Evolutionary conservation across 2,113 vertebrate species (phyloP).

Genomic region (Coturnix japonica): DNA sequence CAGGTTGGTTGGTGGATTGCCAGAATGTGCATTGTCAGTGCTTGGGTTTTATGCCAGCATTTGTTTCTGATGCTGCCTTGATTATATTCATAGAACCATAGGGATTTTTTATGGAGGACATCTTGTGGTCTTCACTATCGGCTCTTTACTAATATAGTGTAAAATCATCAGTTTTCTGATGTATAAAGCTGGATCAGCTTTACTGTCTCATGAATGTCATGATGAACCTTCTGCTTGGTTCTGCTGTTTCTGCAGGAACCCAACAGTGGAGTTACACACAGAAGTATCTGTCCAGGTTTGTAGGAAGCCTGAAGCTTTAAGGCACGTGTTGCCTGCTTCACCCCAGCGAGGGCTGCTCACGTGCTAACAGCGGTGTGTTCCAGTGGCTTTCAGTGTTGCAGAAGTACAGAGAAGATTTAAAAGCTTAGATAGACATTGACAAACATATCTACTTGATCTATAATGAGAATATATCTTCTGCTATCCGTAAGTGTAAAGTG

Average conservation of each 20-base stretch:
- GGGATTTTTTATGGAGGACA: too few relatives aligned
- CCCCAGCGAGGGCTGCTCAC: background rate
- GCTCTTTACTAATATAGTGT: background rate
- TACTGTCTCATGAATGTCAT: background rate
- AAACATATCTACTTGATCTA: background rate
- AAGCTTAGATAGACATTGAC: background rate
- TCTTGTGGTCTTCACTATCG: slow-evolving; percentile 21
- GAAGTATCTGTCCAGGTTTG: background rate
- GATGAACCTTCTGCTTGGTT: background rate
- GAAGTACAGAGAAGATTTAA: background rate
- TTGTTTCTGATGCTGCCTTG: background rate
- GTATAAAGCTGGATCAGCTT: background rate
- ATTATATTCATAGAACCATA: too few relatives aligned
- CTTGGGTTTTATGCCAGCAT: background rate
- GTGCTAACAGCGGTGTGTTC: background rate
- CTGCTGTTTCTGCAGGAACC: background rate
- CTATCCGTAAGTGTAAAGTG: background rate
- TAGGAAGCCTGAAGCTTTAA: background rate
- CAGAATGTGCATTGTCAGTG: background rate
- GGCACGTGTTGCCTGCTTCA: background rate
- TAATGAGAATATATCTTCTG: background rate
- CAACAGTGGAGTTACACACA: background rate
- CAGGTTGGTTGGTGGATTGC: background rate
- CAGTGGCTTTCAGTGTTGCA: background rate
- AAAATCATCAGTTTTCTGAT: background rate